Percentiles rank a stretch among this genome's conserved stretches.
phyloP scores from a whole-genome alignment of 2,113 vertebrate species.

The Tachuris rubrigastra region DNA sequence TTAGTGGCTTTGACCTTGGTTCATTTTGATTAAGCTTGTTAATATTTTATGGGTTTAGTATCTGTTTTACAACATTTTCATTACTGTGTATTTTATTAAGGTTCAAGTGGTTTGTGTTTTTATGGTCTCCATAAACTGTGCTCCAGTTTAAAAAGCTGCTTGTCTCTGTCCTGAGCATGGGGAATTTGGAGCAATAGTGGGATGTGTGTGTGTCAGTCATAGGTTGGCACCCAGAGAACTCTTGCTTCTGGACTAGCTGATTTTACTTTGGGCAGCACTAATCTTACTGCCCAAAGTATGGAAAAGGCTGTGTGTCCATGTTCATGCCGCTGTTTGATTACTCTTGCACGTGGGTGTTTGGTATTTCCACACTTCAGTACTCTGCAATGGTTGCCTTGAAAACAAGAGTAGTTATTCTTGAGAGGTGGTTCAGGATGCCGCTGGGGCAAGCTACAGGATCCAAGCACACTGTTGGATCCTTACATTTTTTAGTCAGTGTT shows the following conservation, averaged over 20 bases:
- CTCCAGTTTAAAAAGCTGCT: conserved; percentile 20
- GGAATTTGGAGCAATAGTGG: neutral
- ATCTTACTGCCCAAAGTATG: neutral
- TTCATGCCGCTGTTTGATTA: neutral
- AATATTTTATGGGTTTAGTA: conserved; percentile 58
- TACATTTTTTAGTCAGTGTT: neutral
- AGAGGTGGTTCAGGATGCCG: neutral
- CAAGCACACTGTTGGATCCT: neutral
- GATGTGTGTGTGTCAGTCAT: neutral
- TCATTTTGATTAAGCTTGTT: conserved; percentile 60
- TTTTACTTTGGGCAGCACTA: neutral
- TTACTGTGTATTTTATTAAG: conserved; percentile 65
- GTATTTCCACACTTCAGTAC: neutral
- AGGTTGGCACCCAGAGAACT: neutral
- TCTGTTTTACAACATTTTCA: conserved; percentile 63
- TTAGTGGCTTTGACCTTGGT: conserved; percentile 37
- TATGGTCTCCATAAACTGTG: conserved; percentile 53
- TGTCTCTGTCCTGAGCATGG: neutral
- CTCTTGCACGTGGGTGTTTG: neutral
- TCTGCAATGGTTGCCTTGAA: neutral
- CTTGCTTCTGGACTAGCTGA: neutral
- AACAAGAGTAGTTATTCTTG: neutral
- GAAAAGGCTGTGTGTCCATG: neutral
- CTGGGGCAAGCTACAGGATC: neutral
- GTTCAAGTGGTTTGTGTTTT: conserved; percentile 63